Conservation (phyloP, 2,888 invertebrate species). For the Branchellion lobata region DNA sequence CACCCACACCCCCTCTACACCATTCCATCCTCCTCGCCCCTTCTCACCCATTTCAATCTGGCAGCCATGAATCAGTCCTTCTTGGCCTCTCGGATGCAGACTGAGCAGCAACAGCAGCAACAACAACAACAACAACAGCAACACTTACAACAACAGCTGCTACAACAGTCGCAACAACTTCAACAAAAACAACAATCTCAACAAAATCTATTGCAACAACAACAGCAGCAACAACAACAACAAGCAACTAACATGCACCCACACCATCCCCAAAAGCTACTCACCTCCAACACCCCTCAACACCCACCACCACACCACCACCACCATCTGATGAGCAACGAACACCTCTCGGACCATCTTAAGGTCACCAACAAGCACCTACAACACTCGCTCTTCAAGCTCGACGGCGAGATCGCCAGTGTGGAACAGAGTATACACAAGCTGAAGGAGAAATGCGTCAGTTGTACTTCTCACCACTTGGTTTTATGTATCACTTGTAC, state of each 20-base stretch:
- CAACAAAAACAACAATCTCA: background rate
- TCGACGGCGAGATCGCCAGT: constrained; percentile 23
- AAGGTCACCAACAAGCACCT: constrained; percentile 11
- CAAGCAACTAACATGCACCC: background rate
- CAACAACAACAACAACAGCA: background rate
- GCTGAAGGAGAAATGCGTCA: constrained; percentile 33
- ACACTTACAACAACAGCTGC: background rate
- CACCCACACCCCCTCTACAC: background rate
- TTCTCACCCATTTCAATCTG: background rate
- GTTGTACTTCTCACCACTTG: too few species aligned
- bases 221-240: constrained; percentile 5
- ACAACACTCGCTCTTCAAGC: constrained; percentile 24
- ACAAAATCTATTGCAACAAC: background rate
- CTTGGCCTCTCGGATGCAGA: background rate
- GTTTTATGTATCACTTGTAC: background rate
- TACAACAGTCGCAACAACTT: background rate
- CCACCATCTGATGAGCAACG: too few species aligned
- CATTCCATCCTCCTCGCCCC: background rate
- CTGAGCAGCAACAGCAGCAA: background rate
- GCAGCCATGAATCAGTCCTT: background rate
- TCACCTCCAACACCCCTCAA: background rate
- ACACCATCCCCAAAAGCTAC: background rate
- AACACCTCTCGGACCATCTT: background rate
- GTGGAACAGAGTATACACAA: constrained; percentile 26
- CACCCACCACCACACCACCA: background rate